Evolutionary conservation across 64 coral and sea anemone genomes (phyloP), one percentile per base, ranked within the genome.

Genomic region (Orbicella faveolata): DNA sequence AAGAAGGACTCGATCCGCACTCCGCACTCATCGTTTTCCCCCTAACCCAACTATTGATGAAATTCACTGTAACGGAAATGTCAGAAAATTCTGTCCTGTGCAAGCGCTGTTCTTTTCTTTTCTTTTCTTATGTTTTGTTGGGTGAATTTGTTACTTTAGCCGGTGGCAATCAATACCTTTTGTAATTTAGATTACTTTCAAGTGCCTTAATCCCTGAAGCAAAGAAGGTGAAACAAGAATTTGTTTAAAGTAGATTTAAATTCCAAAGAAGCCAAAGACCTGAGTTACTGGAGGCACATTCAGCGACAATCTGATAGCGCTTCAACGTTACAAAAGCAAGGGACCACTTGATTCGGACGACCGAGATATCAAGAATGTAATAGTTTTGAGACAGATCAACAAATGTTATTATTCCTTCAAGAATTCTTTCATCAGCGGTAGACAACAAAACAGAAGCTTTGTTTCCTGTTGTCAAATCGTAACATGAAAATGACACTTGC

Each of bases 401-500:
- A 84, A 84, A 70, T 37, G 23, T 25, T 52, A 33, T 85, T 85
- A 85, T 85, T 35, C 11, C 37, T 16, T 68, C 39, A 70, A 69
- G 37, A 39, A 21, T 85, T 30, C 41, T 52, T 72, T 52, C 48
- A 72, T 85, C 82, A 51, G 7, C 23, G 17, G 52, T 52, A 69
- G 61, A 84, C 63, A 72, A 85, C 62, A 73, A 18, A 64, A 82
- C 26, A 66, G 37, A 37, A n/a, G 21, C 8, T 52, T 53, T 85
- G 82, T 85, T 85, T 85, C 33, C 64, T 72, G 1, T 21, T 85
- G 82, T 73, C 64, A 85, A 70, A 72, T 13, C 20, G 62, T 72
- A 85, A 26, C 64, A 21, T 85, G 19, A 19, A 72, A 17, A 19
- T 85, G 82, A 85, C 82, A 85, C 65, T 52, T 85, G 41, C 17